A percentile compares a stretch with the other conserved stretches of the same genome.
Evolutionary conservation across 37 sponge, comb jelly and placozoan species (phyloP).

Genomic region (Dysidea cf. avara): DNA sequence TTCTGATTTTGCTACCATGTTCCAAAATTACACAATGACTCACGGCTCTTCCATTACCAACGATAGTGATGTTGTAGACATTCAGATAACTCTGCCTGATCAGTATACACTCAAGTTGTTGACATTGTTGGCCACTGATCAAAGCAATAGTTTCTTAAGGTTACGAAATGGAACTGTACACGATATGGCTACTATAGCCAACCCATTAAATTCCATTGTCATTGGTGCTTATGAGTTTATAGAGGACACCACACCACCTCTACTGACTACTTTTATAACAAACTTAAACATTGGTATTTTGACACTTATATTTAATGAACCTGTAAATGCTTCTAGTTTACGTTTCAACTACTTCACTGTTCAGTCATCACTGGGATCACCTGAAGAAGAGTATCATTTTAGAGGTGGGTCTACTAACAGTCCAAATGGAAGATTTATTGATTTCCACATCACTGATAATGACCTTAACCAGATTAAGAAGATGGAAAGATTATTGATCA

Average conservation of each 20-base stretch:
- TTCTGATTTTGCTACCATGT: not conserved
- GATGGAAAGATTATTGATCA: slow-evolving; percentile 54
- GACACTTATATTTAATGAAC: slow-evolving; percentile 77
- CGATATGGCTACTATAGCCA: slow-evolving; percentile 54
- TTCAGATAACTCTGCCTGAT: slow-evolving; percentile 48
- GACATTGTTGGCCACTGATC: slow-evolving; percentile 54
- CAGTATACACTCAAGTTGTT: slow-evolving; percentile 65
- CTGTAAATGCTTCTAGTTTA: slow-evolving; percentile 62
- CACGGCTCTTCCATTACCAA: slow-evolving; percentile 24
- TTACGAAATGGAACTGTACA: slow-evolving; percentile 35
- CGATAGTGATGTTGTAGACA: slow-evolving; percentile 32
- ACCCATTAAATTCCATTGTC: slow-evolving; percentile 30
- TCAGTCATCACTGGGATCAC: slow-evolving; percentile 9
- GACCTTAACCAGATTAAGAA: slow-evolving; percentile 87
- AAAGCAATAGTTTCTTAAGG: slow-evolving; percentile 56
- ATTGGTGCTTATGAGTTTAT: slow-evolving; percentile 39
- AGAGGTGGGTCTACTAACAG: slow-evolving; percentile 65
- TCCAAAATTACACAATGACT: slow-evolving; percentile 39
- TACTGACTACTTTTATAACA: slow-evolving; percentile 37
- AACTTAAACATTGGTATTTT: slow-evolving; percentile 63
- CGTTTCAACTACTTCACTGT: slow-evolving; percentile 44
- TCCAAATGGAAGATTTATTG: slow-evolving; percentile 53
- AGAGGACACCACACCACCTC: slow-evolving; percentile 72
- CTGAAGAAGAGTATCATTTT: slow-evolving; percentile 28
- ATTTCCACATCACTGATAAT: slow-evolving; percentile 37